These are phyloP conservation scores for Asobara japonica DNA, from an alignment of 1,140 invertebrate genomes.

Conservation along the genomic window DNA sequence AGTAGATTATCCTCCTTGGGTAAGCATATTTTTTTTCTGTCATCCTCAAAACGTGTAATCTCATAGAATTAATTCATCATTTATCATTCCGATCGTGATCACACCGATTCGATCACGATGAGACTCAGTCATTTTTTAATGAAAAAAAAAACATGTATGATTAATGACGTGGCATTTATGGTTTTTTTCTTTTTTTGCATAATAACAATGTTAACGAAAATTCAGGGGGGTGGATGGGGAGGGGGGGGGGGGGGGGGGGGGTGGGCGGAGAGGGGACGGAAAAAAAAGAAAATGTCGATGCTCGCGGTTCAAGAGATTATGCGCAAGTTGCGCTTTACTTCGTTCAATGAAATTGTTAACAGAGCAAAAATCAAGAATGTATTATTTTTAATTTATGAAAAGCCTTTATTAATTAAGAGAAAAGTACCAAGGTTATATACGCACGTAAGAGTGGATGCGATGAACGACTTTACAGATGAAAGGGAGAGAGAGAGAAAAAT, in stretches of 20 bases:
- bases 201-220: slow-evolving; percentile 16
- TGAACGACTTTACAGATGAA: background rate
- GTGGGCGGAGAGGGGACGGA: background rate
- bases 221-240: background rate
- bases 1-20: background rate
- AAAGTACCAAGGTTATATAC: background rate
- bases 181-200: slow-evolving; percentile 21
- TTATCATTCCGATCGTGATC: slow-evolving; percentile 23
- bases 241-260: background rate
- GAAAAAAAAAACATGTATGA: slow-evolving; percentile 4
- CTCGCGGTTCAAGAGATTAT: slow-evolving; percentile 23
- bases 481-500: too few relatives aligned
- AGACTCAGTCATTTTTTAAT: slow-evolving; percentile 21
- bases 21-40: background rate
- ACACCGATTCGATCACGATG: background rate
- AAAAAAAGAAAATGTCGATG: slow-evolving; percentile 20
- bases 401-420: background rate
- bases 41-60: background rate
- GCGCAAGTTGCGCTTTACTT: background rate
- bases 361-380: slow-evolving; percentile 4
- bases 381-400: slow-evolving; percentile 20
- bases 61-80: slow-evolving; percentile 10
- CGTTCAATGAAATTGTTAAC: background rate
- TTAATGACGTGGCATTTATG: slow-evolving; percentile 20
- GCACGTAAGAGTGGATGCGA: slow-evolving; percentile 8